phyloP scores from a whole-genome alignment of 2,888 invertebrate species.

The Sisyra nigra region DNA sequence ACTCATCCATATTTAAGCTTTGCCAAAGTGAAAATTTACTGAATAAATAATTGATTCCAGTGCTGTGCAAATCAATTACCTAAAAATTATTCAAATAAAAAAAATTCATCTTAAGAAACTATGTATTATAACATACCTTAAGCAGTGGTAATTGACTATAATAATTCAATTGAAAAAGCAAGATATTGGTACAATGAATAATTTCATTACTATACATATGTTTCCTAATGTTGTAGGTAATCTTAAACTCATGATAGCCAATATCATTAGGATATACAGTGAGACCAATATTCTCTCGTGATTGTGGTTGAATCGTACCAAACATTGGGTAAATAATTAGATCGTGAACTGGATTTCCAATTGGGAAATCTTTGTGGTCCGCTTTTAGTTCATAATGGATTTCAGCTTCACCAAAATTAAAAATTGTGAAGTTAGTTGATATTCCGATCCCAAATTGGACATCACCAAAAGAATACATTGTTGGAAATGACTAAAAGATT shows the following conservation, averaged over 20 bases:
- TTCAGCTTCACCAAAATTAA: constrained; percentile 25
- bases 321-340: constrained; percentile 16
- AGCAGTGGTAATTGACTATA: constrained; percentile 2
- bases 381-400: constrained; percentile 22
- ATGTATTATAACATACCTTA: not conserved
- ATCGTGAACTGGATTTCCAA: constrained; percentile 12
- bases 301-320: not conserved
- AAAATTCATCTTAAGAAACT: too few species aligned
- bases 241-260: constrained; percentile 1
- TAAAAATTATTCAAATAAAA: not conserved
- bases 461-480: constrained; percentile 21
- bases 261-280: constrained; percentile 1
- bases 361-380: constrained; percentile 12
- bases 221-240: constrained; percentile 7
- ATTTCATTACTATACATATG: constrained; percentile 1
- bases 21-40: constrained; percentile 27
- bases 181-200: not conserved
- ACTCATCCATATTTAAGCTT: constrained; percentile 25
- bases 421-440: constrained; percentile 21
- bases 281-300: not conserved
- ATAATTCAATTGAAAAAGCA: constrained; percentile 4
- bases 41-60: constrained; percentile 12
- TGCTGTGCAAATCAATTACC: not conserved
- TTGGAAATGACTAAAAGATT: constrained; percentile 24
- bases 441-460: constrained; percentile 18